Evolutionary conservation across 2,113 vertebrate species (phyloP), one percentile per base, ranked within the genome.

Genomic region (Nothoprocta pentlandii): DNA sequence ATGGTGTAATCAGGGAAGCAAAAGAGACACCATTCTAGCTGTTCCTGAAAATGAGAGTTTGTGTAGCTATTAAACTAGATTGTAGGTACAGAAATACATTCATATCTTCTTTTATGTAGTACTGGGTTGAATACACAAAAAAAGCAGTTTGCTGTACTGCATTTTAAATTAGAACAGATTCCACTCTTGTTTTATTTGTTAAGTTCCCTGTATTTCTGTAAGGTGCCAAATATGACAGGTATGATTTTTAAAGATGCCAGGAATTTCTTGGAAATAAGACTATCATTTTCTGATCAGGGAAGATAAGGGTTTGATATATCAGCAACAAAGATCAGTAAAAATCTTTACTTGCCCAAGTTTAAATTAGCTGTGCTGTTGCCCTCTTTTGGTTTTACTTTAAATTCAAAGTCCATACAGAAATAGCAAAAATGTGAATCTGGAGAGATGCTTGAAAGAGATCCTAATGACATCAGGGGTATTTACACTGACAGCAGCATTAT

Each of bases 401-500:
- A 82, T 70, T 74, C 80, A 89, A 94, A 7, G 41, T 75, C 42
- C 75, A 42, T 58, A 94, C 8, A 59, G 51, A 91, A 95, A 67
- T 70, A 16, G 51, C 21, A 53, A 86, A 96, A 97, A 87, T 20
- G 54, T 41, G 49, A 92, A 68, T 44, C 26, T 59, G 23, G 62
- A 96, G 76, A 73, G 49, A 75, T 46, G 87, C 58, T 92, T 93
- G 59, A 93, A 80, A 96, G 63, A 85, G 54, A 82, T 59, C 66
- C 69, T 58, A 81, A 90, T 66, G 88, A 82, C 73, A 92, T 76
- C 49, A 93, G 47, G 70, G 74, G 70, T 86, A 92, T 90, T 95
- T 90, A 84, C 42, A 90, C 19, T 80, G 63, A 94, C 44, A 90
- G 47, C 5, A 93, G n/a, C 64, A 85, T 53, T 89, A 83, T 49